Base-by-base conservation (phyloP, 2,888 invertebrate species). In the Calephelis perditalis region DNA sequence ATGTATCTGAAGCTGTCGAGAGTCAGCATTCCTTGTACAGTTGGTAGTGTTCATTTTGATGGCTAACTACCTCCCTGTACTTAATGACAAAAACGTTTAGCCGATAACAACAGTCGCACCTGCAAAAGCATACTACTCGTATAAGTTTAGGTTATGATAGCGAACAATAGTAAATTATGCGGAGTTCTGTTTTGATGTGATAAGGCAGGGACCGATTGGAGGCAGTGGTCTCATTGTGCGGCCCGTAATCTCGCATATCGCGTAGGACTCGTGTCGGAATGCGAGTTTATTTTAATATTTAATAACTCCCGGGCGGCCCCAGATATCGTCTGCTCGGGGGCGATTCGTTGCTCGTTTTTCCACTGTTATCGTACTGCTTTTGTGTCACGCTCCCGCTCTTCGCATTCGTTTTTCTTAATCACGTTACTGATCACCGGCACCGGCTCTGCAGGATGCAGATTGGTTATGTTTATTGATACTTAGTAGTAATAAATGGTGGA, bases 211-310 rank as follows among this genome's bases (percentile, higher is more conserved):
- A 78, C 77, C 82, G 82, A 84, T 84, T 78, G 79, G 73, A 76
- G 79, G 73, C 77, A 70, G 76, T 79, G 81, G 79, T 84, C 83
- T 88, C 84, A 89, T 90, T 90, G 88, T 90, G 86, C 81, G 84
- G 77, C 77, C 76, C 72, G 79, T 83, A 86, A 87, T 89, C 87
- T 86, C 80, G 80, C 79, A 82, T 86, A 89, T 89, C 88, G 84
- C 84, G 79, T 78, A 80, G 80, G 81, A 86, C 84, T 86, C 85
- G 86, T 84, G 85, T 82, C 78, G 86, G 87, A 86, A 88, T 88
- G 87, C 86, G 78, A 85, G 87, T 85, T 87, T 88, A 88, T 89
- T 89, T 89, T 90, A 88, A 90, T 89, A 89, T 90, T 90, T 90
- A 89, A 90, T 89, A 89, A 89, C 84, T 85, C 83, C 81, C 81